Conservation (phyloP, 2,888 invertebrate species). For the Dichetophora obliterata region DNA sequence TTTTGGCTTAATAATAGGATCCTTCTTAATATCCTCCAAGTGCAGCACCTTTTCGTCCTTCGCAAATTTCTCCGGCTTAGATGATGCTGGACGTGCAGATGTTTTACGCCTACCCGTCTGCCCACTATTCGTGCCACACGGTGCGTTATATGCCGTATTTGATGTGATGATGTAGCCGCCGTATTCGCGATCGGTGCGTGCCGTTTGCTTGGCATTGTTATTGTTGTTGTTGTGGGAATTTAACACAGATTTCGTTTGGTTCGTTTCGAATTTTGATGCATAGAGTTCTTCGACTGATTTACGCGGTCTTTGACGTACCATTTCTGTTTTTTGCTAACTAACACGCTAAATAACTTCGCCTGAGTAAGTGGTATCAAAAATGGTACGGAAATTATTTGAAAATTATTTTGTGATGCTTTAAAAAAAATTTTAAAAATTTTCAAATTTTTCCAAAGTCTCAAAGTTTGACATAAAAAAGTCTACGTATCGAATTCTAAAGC, state of each 20-base stretch:
- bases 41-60: conserved; percentile 42
- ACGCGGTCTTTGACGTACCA: conserved; percentile 61
- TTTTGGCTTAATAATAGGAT: conserved; percentile 41
- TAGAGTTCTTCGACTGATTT: conserved; percentile 65
- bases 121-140: not conserved
- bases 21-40: conserved; percentile 41
- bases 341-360: not conserved
- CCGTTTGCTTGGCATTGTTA: conserved; percentile 11
- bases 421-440: no score
- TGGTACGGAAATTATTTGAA: no score
- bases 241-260: conserved; percentile 50
- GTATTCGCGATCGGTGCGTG: conserved; percentile 37
- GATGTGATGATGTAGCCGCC: conserved; percentile 47
- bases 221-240: conserved; percentile 41
- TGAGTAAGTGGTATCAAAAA: not conserved
- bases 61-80: conserved; percentile 37
- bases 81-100: conserved; percentile 34
- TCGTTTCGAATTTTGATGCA: conserved; percentile 55
- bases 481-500: no score
- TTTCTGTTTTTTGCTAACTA: conserved; percentile 45
- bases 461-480: no score
- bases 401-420: no score
- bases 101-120: conserved; percentile 43
- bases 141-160: conserved; percentile 40
- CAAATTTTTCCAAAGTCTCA: no score